Base-by-base conservation (phyloP, 2,113 vertebrate genomes). In the Todiramphus chloris region DNA sequence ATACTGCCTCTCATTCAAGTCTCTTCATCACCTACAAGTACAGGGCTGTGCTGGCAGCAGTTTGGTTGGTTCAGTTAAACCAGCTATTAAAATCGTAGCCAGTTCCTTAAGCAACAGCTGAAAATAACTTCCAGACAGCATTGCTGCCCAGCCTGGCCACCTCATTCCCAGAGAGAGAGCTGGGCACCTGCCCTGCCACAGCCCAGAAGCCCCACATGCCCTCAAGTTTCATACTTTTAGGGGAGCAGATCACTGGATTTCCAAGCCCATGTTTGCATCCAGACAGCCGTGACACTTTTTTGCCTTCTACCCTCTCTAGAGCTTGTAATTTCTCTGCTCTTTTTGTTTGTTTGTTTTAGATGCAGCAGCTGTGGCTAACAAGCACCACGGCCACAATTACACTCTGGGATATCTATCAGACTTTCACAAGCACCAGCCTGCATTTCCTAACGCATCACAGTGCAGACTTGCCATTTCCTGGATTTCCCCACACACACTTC, bases 1-100 rank as follows among this genome's bases (percentile, higher is more conserved):
- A 16, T 4, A 11, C 77, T 64, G 79, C 24, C 39, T 83, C 60
- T 86, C 72, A 58, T 63, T 77, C 55, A 25, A 83, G 63, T 20
- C 44, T 72, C 83, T n/a, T 83, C 91, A 67, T 67, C 86, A 75
- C 87, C 73, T 70, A 17, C 46, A 48, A 92, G 73, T 8, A 60
- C 73, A 59, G 37, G 68, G 94, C 80, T 63, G 60, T 9, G 51
- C 91, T 93, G 64, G 90, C 44, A 95, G 90, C 56, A 59, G 73
- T 70, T 87, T n/a, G 70, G 53, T 56, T 25, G 69, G 60, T 50
- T 96, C 69, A 46, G n/a, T n/a, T 92, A 79, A 80, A 43, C 39
- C 33, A 87, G 75, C 60, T 88, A 35, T 92, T 96, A 88, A 96
- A 94, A 83, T 46, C 13, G 3, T 3, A 68, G 69, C 43, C 83